These are phyloP conservation scores for Albula glossodonta DNA, from an alignment of 2,113 vertebrate species.

Conservation along the genomic window DNA sequence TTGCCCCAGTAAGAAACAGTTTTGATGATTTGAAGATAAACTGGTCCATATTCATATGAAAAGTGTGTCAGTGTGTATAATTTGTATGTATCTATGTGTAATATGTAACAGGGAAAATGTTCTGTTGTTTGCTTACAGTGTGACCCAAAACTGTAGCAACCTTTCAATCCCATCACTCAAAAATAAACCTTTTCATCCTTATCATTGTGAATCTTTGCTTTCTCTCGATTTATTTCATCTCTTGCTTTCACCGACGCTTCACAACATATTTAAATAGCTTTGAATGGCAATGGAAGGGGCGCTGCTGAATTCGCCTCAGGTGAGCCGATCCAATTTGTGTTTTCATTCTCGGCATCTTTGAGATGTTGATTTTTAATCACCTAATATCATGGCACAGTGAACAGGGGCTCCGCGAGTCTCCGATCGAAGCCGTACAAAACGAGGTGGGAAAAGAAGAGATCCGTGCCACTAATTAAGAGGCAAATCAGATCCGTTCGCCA, in stretches of 20 bases:
- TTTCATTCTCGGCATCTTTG: slow-evolving; percentile 6
- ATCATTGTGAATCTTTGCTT: slow-evolving; percentile 2
- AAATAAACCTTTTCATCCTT: background rate
- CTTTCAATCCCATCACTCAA: background rate
- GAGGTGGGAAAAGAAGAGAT: background rate
- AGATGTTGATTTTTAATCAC: slow-evolving; percentile 24
- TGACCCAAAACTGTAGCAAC: background rate
- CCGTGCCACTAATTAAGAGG: slow-evolving; percentile 6
- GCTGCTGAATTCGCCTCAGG: background rate
- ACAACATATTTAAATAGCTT: slow-evolving; percentile 5
- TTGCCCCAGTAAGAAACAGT: background rate
- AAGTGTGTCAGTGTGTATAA: background rate
- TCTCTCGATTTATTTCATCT: background rate
- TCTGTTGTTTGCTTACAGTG: background rate
- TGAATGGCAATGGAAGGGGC: background rate
- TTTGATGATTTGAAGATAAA: background rate
- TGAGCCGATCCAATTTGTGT: slow-evolving; percentile 13
- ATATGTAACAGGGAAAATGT: background rate
- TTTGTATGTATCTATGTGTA: background rate
- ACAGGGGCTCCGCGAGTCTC: slow-evolving; percentile 14
- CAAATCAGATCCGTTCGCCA: background rate
- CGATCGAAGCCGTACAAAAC: background rate
- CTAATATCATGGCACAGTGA: slow-evolving; percentile 29
- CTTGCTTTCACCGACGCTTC: slow-evolving; percentile 4
- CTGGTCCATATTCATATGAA: slow-evolving; percentile 12